A percentile compares a stretch with the other conserved stretches of the same genome.
phyloP scores from a whole-genome alignment of 2,113 vertebrate species.

The Pardalotus punctatus region DNA sequence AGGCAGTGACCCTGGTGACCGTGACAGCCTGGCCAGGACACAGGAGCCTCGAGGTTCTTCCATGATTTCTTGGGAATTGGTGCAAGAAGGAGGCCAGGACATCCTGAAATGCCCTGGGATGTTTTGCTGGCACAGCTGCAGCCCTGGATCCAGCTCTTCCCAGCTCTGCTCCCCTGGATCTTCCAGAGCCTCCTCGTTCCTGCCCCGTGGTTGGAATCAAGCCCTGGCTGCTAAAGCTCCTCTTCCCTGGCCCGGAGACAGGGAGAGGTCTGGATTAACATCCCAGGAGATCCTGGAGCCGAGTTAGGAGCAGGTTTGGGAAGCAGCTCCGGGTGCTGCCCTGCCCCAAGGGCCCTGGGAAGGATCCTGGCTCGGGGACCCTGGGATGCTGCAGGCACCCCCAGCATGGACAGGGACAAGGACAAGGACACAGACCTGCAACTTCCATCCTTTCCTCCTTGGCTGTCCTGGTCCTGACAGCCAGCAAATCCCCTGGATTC shows the following conservation, averaged over 20 bases:
- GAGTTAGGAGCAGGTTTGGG: neutral
- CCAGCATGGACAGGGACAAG: neutral
- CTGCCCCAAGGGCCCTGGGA: neutral
- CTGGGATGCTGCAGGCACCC: neutral
- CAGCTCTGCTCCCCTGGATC: neutral
- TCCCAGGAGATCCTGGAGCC: neutral
- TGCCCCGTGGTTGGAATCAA: neutral
- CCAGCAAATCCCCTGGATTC: neutral
- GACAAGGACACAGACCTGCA: no score
- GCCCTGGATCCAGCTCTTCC: neutral
- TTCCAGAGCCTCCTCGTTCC: neutral
- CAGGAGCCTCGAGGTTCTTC: neutral
- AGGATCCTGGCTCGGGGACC: neutral
- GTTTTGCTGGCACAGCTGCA: neutral
- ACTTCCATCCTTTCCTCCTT: neutral
- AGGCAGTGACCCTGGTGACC: neutral
- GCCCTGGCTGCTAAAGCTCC: neutral
- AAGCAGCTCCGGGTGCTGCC: neutral
- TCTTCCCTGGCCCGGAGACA: neutral
- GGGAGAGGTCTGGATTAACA: neutral
- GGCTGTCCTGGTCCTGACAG: neutral
- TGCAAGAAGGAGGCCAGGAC: neutral
- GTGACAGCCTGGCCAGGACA: neutral
- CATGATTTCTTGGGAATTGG: accelerated
- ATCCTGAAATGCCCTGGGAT: neutral